Percentiles rank a stretch among this genome's conserved stretches.
Conservation (phyloP, 2,113 vertebrate genomes). For the Aramus guarauna region DNA sequence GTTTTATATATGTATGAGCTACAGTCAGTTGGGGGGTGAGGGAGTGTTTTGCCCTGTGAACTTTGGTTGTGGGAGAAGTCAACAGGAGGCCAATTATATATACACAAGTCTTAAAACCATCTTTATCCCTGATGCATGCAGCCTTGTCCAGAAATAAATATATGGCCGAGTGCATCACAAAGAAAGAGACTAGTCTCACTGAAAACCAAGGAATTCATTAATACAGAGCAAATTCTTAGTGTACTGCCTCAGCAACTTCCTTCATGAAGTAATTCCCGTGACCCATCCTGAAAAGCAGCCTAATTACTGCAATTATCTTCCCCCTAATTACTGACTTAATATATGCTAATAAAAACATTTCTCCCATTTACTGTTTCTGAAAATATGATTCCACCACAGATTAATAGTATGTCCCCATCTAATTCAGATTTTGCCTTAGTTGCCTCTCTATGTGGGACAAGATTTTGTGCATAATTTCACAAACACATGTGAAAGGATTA, state of each 20-base stretch:
- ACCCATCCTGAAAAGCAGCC: neutral
- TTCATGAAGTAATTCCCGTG: neutral
- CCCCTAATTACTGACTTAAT: neutral
- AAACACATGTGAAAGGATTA: neutral
- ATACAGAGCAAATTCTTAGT: neutral
- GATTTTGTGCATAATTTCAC: neutral
- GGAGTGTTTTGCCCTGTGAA: neutral
- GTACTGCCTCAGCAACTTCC: neutral
- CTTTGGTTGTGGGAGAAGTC: neutral
- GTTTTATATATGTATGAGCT: slow-evolving; percentile 5
- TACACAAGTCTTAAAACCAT: neutral
- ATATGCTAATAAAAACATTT: neutral
- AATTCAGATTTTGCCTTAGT: neutral
- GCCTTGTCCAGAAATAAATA: neutral
- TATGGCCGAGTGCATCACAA: neutral
- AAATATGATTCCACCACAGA: neutral
- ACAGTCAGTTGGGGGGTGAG: neutral
- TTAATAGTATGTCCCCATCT: neutral
- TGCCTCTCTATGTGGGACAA: neutral
- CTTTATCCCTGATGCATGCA: neutral
- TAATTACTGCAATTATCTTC: neutral
- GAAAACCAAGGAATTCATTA: neutral
- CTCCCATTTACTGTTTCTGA: neutral
- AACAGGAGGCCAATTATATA: neutral
- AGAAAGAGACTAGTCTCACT: neutral